Conservation (phyloP, 2,797 vertebrate species). For the Parauchenoglanis punctatus region DNA sequence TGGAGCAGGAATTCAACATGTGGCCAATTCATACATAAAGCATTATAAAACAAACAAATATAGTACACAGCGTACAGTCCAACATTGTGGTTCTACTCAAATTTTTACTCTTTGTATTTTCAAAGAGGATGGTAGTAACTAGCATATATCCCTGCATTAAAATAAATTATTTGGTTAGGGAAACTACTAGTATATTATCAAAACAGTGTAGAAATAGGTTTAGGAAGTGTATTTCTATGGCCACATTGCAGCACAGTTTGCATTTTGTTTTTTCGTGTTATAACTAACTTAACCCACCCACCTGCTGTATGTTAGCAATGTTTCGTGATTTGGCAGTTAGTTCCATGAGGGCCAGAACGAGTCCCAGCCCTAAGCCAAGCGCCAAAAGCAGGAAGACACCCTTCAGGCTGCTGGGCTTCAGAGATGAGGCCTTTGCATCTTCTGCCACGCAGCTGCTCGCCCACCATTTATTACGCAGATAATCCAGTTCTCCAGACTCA, state of each 20-base stretch:
- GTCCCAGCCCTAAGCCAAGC: constrained; percentile 74
- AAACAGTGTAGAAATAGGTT: not conserved
- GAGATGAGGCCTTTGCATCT: constrained; percentile 54
- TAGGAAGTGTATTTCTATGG: too few species aligned
- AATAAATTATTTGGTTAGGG: not conserved
- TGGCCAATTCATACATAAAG: too few species aligned
- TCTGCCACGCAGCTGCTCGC: constrained; percentile 74
- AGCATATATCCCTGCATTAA: not conserved
- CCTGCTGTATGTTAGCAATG: constrained; percentile 79
- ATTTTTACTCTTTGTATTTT: not conserved
- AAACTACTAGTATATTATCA: not conserved
- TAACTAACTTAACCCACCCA: constrained; percentile 48
- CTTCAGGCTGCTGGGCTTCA: constrained; percentile 74
- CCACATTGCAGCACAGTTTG: not conserved
- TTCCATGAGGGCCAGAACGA: constrained; percentile 80
- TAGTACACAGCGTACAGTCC: not conserved
- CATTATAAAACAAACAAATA: too few species aligned
- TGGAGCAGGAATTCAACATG: too few species aligned
- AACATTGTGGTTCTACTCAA: not conserved
- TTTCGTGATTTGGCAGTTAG: constrained; percentile 77
- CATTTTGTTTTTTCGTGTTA: not conserved
- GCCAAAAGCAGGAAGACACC: constrained; percentile 85
- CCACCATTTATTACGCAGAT: constrained; percentile 86
- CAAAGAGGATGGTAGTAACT: not conserved
- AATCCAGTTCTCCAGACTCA: constrained; percentile 78